Percentiles rank a stretch among this genome's conserved stretches.
Conservation (phyloP, 2,113 vertebrate genomes). For the Microcebus jonahi region DNA sequence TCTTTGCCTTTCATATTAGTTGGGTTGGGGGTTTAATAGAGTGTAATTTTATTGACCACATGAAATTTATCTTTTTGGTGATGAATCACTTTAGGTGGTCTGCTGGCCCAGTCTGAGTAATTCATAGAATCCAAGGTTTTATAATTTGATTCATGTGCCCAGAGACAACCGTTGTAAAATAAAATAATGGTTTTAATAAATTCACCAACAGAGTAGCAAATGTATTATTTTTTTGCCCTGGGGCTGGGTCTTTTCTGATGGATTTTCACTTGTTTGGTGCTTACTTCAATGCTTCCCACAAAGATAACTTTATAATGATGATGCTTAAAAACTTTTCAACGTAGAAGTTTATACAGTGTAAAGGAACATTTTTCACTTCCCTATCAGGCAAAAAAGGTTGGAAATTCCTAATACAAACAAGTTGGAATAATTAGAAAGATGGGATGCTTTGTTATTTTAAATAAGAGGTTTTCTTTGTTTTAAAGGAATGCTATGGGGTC, state of each 20-base stretch:
- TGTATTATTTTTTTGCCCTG: not conserved
- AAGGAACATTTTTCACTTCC: not conserved
- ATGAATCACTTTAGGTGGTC: constrained; percentile 36
- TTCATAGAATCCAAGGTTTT: not conserved
- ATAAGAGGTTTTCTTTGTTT: constrained; percentile 26
- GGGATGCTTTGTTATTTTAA: not conserved
- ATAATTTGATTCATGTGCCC: constrained; percentile 13
- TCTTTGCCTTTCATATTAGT: constrained; percentile 21
- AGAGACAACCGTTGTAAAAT: constrained; percentile 41
- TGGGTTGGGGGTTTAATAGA: not conserved
- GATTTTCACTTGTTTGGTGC: constrained; percentile 28
- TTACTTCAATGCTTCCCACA: not conserved
- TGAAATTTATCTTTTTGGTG: not conserved
- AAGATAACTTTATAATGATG: constrained; percentile 41
- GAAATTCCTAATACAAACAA: constrained; percentile 20
- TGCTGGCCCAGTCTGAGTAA: not conserved
- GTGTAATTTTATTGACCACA: not conserved
- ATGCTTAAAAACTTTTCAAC: not conserved
- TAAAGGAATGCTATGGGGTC: not conserved
- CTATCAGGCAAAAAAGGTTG: not conserved
- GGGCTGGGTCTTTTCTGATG: not conserved
- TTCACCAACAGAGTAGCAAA: constrained; percentile 7
- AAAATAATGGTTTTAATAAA: constrained; percentile 40
- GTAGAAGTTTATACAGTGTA: not conserved
- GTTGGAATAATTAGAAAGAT: constrained; percentile 13